phyloP scores from a whole-genome alignment of 1,140 invertebrate species.

The Caenorhabditis elegans region DNA sequence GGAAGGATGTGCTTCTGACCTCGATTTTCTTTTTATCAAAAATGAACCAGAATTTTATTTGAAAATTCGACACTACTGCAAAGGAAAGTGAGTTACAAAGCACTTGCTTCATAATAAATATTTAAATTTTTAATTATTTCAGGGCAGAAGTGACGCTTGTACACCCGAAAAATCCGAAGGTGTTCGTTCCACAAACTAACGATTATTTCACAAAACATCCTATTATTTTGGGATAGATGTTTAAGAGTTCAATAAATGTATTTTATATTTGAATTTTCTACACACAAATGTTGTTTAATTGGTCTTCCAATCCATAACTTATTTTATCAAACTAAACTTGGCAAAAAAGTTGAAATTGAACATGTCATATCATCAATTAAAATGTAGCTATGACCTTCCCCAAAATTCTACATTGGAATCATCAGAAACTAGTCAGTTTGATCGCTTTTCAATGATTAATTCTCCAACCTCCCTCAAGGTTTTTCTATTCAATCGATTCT shows the following conservation, averaged over 20 bases:
- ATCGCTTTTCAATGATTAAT: slow-evolving; percentile 20
- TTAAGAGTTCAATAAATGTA: slow-evolving; percentile 8
- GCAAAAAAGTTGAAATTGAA: too few species aligned
- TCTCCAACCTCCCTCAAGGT: neutral
- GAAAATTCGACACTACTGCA: slow-evolving; percentile 42
- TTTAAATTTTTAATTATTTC: neutral
- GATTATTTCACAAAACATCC: slow-evolving; percentile 46
- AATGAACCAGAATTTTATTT: slow-evolving; percentile 46
- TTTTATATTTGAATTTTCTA: neutral
- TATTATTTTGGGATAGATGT: slow-evolving; percentile 36
- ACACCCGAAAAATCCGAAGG: neutral
- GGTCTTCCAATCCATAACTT: neutral
- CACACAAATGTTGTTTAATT: neutral
- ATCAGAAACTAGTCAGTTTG: neutral
- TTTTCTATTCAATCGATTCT: slow-evolving; percentile 26
- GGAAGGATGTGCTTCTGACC: slow-evolving; percentile 46
- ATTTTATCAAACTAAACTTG: neutral
- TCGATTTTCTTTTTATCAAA: slow-evolving; percentile 37
- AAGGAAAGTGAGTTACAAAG: slow-evolving; percentile 17
- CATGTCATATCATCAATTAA: neutral
- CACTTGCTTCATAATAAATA: too few species aligned
- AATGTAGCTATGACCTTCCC: neutral
- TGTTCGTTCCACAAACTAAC: slow-evolving; percentile 45
- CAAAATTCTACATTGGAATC: neutral
- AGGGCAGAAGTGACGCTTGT: neutral